Conservation (phyloP, 2,797 vertebrate genomes). For the Xiphorhynchus erythropygius region DNA sequence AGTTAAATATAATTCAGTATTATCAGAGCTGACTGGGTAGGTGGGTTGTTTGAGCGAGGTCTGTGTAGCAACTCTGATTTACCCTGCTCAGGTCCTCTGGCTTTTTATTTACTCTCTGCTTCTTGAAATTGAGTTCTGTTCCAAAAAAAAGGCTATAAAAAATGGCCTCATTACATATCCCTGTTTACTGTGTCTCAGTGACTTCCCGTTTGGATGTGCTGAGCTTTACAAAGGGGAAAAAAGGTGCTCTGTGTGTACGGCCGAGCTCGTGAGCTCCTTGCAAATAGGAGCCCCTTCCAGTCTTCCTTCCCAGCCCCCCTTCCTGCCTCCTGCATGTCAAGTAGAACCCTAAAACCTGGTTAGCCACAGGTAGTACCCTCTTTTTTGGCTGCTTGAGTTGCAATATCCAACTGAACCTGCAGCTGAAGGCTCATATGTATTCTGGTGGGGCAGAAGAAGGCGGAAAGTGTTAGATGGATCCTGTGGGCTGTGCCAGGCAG, state of each 20-base stretch:
- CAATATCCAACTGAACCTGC: neutral
- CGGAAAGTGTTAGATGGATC: neutral
- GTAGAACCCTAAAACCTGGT: neutral
- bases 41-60: neutral
- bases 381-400: neutral
- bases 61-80: neutral
- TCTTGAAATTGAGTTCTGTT: neutral
- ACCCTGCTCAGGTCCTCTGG: neutral
- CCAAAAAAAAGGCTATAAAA: neutral
- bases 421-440: neutral
- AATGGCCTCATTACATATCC: neutral
- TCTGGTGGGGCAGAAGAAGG: neutral
- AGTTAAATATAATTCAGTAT: neutral
- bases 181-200: constrained; percentile 48
- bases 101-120: constrained; percentile 2
- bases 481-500: neutral
- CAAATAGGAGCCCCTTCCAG: neutral
- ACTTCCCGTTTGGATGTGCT: constrained; percentile 60
- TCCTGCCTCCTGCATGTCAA: rapidly evolving
- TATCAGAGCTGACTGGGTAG: neutral
- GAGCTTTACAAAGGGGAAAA: neutral
- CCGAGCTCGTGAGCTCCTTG: neutral
- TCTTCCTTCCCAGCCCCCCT: neutral
- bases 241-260: constrained; percentile 22
- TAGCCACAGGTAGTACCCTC: neutral